These are phyloP conservation scores for Sinonovacula constricta DNA, from an alignment of 1,140 invertebrate genomes.

Conservation along the genomic window DNA sequence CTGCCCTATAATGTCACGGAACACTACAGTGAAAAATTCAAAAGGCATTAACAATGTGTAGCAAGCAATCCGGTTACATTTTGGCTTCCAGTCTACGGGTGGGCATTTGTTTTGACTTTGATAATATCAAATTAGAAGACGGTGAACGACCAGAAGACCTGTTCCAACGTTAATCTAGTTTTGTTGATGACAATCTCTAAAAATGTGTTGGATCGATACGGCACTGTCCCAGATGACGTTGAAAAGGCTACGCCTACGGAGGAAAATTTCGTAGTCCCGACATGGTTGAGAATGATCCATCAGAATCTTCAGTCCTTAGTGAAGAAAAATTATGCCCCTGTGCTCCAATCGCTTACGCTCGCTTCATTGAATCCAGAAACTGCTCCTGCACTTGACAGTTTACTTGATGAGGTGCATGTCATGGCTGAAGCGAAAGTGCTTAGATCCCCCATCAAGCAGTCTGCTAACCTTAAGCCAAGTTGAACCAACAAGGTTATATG, in stretches of 20 bases:
- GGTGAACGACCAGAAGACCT: conserved; percentile 51
- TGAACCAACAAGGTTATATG: neutral
- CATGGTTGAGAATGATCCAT: conserved; percentile 52
- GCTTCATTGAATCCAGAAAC: conserved; percentile 57
- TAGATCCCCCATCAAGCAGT: neutral
- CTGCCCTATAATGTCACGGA: conserved; percentile 52
- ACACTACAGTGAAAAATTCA: conserved; percentile 47
- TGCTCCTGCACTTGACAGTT: conserved; percentile 40
- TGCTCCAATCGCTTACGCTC: conserved; percentile 43
- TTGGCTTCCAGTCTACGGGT: conserved; percentile 49
- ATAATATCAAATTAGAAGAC: conserved; percentile 30
- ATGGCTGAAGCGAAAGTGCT: neutral
- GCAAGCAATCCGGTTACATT: conserved; percentile 51
- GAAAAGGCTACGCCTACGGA: conserved; percentile 44
- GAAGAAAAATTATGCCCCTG: conserved; percentile 52
- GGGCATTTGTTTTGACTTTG: conserved; percentile 29
- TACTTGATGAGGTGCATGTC: conserved; percentile 51
- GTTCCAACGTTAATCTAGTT: conserved; percentile 51
- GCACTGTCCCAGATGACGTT: conserved; percentile 10
- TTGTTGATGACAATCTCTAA: conserved; percentile 52
- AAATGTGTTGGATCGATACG: conserved; percentile 22
- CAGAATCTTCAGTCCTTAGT: conserved; percentile 43
- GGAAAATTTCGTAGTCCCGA: conserved; percentile 52
- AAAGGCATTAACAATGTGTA: conserved; percentile 41
- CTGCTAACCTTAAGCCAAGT: neutral